Conservation (phyloP, 2,888 invertebrate species). For the Macrophya alboannulata region DNA sequence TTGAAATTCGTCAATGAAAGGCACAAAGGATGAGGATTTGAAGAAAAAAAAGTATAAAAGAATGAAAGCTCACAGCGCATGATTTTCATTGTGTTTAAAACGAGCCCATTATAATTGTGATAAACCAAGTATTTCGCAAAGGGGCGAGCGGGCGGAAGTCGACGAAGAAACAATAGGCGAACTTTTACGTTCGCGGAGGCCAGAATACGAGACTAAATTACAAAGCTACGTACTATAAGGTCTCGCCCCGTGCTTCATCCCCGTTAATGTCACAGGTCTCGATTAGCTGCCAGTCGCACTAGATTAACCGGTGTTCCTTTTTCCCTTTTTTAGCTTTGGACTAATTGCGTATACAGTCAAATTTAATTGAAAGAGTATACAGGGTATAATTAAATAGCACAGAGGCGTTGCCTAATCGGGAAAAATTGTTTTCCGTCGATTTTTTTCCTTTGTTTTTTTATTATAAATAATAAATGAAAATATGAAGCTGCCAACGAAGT, state of each 20-base stretch:
- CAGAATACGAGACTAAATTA: conserved; percentile 33
- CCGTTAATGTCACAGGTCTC: conserved; percentile 2
- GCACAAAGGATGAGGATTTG: conserved; percentile 23
- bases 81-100: conserved; percentile 25
- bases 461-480: not conserved
- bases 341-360: not conserved
- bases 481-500: not conserved
- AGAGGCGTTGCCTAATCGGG: not conserved
- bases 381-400: not conserved
- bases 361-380: not conserved
- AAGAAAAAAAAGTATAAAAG: not conserved
- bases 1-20: not conserved
- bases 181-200: not conserved
- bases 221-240: conserved; percentile 6
- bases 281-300: conserved; percentile 37
- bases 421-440: not conserved
- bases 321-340: not conserved
- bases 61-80: not conserved
- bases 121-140: conserved; percentile 23
- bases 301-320: not conserved
- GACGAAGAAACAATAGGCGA: conserved; percentile 43
- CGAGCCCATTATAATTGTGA: not conserved
- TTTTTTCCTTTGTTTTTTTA: not conserved
- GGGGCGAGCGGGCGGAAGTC: conserved; percentile 18
- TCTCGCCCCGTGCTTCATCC: not conserved